These are phyloP conservation scores for Callorhinus ursinus DNA, from an alignment of 2,113 vertebrate genomes.

Conservation along the genomic window DNA sequence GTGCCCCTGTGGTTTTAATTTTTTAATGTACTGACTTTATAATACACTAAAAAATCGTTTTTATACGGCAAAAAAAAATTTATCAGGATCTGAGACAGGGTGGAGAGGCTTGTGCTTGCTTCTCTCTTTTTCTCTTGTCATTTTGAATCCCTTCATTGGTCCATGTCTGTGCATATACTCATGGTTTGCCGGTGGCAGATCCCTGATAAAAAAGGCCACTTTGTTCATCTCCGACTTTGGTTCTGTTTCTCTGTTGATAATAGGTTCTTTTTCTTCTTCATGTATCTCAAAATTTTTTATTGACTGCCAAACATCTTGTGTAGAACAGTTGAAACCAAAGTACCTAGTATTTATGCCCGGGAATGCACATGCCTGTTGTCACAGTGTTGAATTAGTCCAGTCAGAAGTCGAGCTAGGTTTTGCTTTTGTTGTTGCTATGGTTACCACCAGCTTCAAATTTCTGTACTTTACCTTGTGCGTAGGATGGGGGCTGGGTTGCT, in stretches of 20 bases:
- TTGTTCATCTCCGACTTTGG: constrained; percentile 15
- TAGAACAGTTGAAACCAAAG: background rate
- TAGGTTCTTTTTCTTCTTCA: background rate
- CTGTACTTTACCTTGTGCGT: background rate
- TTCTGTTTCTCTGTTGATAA: constrained; percentile 40
- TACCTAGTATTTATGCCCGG: background rate
- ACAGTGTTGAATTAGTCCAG: background rate
- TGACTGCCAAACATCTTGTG: background rate
- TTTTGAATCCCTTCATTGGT: background rate
- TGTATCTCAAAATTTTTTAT: background rate
- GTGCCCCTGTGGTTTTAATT: background rate
- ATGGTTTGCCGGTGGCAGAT: background rate
- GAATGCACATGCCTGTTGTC: background rate
- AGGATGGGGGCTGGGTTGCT: background rate
- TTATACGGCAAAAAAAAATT: background rate
- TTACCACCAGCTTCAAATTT: background rate
- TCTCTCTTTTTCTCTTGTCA: background rate
- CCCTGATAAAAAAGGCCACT: background rate
- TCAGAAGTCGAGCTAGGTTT: background rate
- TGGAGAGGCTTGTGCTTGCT: background rate
- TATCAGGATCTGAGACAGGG: background rate
- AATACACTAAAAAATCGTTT: background rate
- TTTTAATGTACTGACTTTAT: constrained; percentile 26
- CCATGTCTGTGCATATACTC: background rate
- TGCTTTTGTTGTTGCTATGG: constrained; percentile 47